These are phyloP conservation scores for Hippolais icterina DNA, from an alignment of 2,113 vertebrate genomes.

Conservation along the genomic window DNA sequence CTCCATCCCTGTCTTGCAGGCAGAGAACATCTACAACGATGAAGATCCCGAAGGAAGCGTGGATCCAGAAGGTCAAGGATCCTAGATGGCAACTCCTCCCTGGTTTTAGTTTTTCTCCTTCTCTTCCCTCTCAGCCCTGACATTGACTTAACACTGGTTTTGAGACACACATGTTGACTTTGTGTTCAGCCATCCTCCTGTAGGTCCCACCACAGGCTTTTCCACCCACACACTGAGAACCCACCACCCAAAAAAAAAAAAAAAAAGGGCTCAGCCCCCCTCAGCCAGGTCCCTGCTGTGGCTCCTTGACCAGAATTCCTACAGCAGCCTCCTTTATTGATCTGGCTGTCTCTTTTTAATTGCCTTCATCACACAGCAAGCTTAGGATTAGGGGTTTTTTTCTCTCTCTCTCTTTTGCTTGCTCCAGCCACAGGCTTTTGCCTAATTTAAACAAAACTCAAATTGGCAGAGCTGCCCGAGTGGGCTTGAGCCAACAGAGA, in stretches of 20 bases:
- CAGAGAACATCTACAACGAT: constrained; percentile 98
- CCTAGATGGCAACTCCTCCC: constrained; percentile 60
- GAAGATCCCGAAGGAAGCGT: constrained; percentile 95
- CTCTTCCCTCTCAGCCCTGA: constrained; percentile 57
- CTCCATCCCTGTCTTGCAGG: constrained; percentile 74
- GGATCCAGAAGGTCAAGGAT: constrained; percentile 90
- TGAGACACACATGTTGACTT: constrained; percentile 68
- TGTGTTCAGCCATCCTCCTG: constrained; percentile 57
- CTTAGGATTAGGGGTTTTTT: neutral
- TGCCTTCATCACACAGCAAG: constrained; percentile 17
- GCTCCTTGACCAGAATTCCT: constrained; percentile 36
- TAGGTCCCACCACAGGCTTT: constrained; percentile 38
- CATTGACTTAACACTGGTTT: constrained; percentile 77
- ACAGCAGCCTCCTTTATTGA: constrained; percentile 19
- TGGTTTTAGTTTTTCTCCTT: constrained; percentile 47
- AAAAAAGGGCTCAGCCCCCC: constrained; percentile 20
- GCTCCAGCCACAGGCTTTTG: constrained; percentile 40
- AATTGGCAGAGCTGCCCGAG: constrained; percentile 33
- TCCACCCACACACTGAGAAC: constrained; percentile 22
- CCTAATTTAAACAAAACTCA: constrained; percentile 43
- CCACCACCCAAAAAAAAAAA: neutral
- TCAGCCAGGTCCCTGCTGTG: neutral
- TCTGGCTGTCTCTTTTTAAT: neutral
- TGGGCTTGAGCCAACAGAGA: constrained; percentile 21
- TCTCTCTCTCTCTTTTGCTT: neutral